Conservation (phyloP, 2,888 invertebrate species). For the Tortrix viridana region DNA sequence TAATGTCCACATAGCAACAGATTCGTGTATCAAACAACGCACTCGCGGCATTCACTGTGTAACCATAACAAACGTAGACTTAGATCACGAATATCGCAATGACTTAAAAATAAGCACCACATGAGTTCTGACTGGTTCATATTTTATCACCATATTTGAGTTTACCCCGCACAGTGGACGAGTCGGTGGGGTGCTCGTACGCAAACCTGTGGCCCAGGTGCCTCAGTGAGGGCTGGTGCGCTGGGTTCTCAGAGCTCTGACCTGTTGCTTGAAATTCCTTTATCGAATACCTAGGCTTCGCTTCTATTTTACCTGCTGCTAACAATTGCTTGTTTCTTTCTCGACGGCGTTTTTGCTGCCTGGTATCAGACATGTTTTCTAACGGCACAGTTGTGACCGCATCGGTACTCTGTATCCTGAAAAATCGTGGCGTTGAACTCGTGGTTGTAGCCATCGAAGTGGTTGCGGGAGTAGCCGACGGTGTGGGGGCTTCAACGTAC, state of each 20-base stretch:
- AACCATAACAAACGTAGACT: constrained; percentile 50
- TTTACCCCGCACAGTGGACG: constrained; percentile 53
- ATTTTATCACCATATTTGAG: constrained; percentile 79
- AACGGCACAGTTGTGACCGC: constrained; percentile 45
- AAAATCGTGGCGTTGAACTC: constrained; percentile 45
- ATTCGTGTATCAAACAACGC: constrained; percentile 48
- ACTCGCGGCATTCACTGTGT: constrained; percentile 48
- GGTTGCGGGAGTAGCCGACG: constrained; percentile 51
- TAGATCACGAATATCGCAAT: constrained; percentile 56
- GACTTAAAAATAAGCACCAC: constrained; percentile 47
- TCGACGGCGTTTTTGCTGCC: constrained; percentile 41
- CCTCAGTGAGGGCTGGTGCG: constrained; percentile 38
- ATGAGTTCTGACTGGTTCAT: constrained; percentile 55
- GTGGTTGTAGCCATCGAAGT: constrained; percentile 54
- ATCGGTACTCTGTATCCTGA: constrained; percentile 48
- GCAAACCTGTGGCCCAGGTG: constrained; percentile 42
- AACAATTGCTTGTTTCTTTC: constrained; percentile 40
- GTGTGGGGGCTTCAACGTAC: constrained; percentile 64
- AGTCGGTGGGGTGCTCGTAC: constrained; percentile 46
- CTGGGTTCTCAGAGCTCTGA: constrained; percentile 45
- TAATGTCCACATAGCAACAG: constrained; percentile 50
- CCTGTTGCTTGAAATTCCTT: constrained; percentile 44
- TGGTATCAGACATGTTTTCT: constrained; percentile 44
- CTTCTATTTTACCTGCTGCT: constrained; percentile 43
- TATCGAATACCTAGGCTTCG: constrained; percentile 50